phyloP scores from a whole-genome alignment of 2,113 vertebrate species.

The Sebastes schlegelii region DNA sequence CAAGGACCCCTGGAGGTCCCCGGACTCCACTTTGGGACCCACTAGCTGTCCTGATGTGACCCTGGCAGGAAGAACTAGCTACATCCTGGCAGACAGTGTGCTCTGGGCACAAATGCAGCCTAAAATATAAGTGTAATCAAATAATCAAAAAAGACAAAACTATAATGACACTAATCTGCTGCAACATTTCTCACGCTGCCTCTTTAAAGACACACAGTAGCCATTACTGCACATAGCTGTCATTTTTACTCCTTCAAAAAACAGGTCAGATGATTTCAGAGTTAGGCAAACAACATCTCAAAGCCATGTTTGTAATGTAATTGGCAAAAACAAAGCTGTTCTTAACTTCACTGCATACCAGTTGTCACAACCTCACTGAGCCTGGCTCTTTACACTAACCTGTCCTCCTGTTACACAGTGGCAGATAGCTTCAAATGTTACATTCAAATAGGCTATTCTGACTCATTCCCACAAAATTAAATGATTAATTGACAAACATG shows the following conservation, averaged over 20 bases:
- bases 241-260: neutral
- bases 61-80: neutral
- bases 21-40: no score
- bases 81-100: neutral
- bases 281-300: neutral
- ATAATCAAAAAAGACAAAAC: neutral
- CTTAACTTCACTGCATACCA: conserved; percentile 5
- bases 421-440: neutral
- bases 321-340: conserved; percentile 5
- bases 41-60: conserved; percentile 6
- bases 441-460: neutral
- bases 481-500: neutral
- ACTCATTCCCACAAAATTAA: neutral
- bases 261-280: conserved; percentile 1
- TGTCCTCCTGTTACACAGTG: neutral
- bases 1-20: no score
- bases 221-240: neutral
- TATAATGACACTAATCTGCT: neutral
- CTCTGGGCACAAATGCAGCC: neutral
- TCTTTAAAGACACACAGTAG: neutral
- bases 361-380: neutral
- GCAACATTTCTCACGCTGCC: neutral
- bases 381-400: neutral
- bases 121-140: neutral
- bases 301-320: conserved; percentile 18